phyloP scores from a whole-genome alignment of 2,888 invertebrate genomes.

The Perithous albicinctus region DNA sequence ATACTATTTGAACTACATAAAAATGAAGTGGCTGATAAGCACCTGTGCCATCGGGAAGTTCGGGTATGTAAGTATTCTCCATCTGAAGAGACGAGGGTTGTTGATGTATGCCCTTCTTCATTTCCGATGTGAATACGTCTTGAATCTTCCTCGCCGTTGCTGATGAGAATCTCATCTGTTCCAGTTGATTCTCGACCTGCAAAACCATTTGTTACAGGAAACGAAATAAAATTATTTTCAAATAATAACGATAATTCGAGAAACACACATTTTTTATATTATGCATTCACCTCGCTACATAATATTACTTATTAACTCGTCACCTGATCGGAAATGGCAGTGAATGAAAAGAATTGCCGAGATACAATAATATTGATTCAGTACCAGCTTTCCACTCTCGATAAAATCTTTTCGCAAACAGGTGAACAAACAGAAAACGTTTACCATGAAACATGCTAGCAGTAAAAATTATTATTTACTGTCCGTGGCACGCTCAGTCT shows the following conservation, averaged over 20 bases:
- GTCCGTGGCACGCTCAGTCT: too few relatives aligned
- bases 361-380: neutral
- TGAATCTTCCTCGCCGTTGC: conserved; percentile 86
- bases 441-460: too few relatives aligned
- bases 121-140: conserved; percentile 88
- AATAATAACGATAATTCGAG: neutral
- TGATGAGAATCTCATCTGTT: conserved; percentile 82
- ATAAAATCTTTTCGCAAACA: conserved; percentile 21
- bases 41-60: conserved; percentile 90
- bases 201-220: conserved; percentile 30
- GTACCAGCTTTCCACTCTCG: neutral
- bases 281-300: too few relatives aligned
- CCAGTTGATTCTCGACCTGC: conserved; percentile 78
- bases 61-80: conserved; percentile 92
- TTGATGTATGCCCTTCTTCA: conserved; percentile 88
- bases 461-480: too few relatives aligned
- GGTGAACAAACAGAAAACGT: too few relatives aligned
- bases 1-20: neutral
- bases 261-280: too few relatives aligned
- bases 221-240: neutral
- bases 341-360: neutral
- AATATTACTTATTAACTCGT: too few relatives aligned
- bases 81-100: conserved; percentile 90
- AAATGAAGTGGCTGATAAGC: conserved; percentile 13
- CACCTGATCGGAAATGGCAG: neutral